Percentiles rank a stretch among this genome's conserved stretches.
phyloP scores from a whole-genome alignment of 1,140 invertebrate genomes.

The Mamestra configurata region DNA sequence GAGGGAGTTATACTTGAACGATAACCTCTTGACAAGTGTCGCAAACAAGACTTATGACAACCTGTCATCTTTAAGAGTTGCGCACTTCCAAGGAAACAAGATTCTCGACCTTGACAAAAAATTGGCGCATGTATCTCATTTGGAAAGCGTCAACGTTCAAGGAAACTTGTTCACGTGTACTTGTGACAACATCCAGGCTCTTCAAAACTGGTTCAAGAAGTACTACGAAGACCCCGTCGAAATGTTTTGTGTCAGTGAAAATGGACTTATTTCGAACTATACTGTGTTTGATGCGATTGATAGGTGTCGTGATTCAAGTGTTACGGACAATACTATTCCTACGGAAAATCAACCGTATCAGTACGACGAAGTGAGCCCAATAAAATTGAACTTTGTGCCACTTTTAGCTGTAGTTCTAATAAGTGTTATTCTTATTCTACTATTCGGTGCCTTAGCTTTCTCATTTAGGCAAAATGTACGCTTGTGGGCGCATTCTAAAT shows the following conservation, averaged over 20 bases:
- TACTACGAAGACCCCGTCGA: conserved; percentile 91
- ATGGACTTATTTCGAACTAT: conserved; percentile 90
- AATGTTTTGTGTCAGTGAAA: conserved; percentile 89
- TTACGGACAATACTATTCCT: conserved; percentile 93
- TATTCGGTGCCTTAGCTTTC: conserved; percentile 91
- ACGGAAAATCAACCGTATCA: conserved; percentile 87
- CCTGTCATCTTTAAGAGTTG: conserved; percentile 91
- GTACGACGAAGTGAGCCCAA: conserved; percentile 88
- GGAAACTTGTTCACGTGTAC: conserved; percentile 92
- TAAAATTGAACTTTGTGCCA: conserved; percentile 90
- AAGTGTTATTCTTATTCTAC: conserved; percentile 91
- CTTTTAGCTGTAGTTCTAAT: conserved; percentile 92
- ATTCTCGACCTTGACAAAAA: conserved; percentile 93
- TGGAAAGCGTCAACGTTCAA: conserved; percentile 90
- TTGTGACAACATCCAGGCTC: conserved; percentile 89
- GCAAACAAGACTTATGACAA: conserved; percentile 92
- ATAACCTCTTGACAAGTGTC: conserved; percentile 92
- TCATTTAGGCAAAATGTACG: conserved; percentile 93
- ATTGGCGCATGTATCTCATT: conserved; percentile 89
- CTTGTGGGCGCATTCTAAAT: conserved; percentile 92
- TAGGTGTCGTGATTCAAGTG: conserved; percentile 91
- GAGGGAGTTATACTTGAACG: conserved; percentile 94
- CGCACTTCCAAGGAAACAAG: conserved; percentile 93
- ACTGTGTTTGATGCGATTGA: conserved; percentile 90
- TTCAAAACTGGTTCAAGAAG: conserved; percentile 91